Percentiles rank a stretch among this genome's conserved stretches.
These are phyloP conservation scores for Lycorma delicatula DNA, from an alignment of 1,140 invertebrate species.

Conservation along the genomic window DNA sequence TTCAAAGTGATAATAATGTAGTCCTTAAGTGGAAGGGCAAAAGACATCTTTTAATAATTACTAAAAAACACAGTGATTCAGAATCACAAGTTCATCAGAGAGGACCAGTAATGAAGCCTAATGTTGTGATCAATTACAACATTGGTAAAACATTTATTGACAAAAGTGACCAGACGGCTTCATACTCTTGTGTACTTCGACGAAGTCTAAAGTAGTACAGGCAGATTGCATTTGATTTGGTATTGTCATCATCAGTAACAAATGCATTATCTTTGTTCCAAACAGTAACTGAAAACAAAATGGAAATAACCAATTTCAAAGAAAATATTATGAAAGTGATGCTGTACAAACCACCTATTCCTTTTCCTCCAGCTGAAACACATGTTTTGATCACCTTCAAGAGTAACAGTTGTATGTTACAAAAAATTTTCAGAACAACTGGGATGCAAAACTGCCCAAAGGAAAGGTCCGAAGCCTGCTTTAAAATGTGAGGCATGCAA, in stretches of 20 bases:
- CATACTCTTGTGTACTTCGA: neutral
- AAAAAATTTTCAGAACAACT: too few relatives aligned
- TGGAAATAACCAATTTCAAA: neutral
- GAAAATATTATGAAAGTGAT: neutral
- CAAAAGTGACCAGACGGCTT: neutral
- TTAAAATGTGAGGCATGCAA: too few relatives aligned
- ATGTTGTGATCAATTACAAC: constrained; percentile 1
- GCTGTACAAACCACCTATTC: too few relatives aligned
- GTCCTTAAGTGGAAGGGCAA: constrained; percentile 6
- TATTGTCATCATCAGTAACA: neutral
- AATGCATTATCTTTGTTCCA: neutral
- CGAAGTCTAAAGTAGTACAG: constrained; percentile 2
- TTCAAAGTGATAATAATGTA: neutral
- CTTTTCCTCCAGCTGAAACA: too few relatives aligned
- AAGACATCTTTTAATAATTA: neutral
- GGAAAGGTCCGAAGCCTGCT: too few relatives aligned
- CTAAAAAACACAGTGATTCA: neutral
- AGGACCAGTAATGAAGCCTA: neutral
- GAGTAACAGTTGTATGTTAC: too few relatives aligned
- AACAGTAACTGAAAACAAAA: neutral
- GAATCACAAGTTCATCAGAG: neutral
- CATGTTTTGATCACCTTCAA: too few relatives aligned
- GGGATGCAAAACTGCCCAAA: too few relatives aligned
- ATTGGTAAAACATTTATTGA: constrained; percentile 6
- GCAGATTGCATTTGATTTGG: constrained; percentile 5